phyloP scores from a whole-genome alignment of 2,888 invertebrate genomes.

The Parnassius smintheus region DNA sequence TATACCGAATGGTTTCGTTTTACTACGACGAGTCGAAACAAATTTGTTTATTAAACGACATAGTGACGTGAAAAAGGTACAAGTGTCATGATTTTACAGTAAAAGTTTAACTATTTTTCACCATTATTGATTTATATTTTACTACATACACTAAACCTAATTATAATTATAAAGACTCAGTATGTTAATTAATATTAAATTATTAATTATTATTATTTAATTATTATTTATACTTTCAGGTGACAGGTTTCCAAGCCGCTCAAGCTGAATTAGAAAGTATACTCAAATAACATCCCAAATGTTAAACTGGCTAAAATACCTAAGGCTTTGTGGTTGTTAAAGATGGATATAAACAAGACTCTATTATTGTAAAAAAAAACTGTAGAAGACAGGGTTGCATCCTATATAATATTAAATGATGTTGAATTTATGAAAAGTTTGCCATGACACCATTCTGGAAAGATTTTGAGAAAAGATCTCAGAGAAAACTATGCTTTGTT shows the following conservation, averaged over 20 bases:
- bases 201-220: too few species aligned
- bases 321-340: slow-evolving; percentile 85
- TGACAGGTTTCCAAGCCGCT: slow-evolving; percentile 88
- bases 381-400: slow-evolving; percentile 84
- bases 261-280: slow-evolving; percentile 92
- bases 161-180: too few species aligned
- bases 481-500: slow-evolving; percentile 43
- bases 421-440: slow-evolving; percentile 83
- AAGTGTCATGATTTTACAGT: too few species aligned
- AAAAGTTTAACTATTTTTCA: too few species aligned
- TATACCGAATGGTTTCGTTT: too few species aligned
- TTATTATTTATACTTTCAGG: slow-evolving; percentile 54
- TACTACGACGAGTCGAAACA: too few species aligned
- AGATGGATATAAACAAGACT: slow-evolving; percentile 57
- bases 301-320: slow-evolving; percentile 86
- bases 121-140: too few species aligned
- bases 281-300: slow-evolving; percentile 86
- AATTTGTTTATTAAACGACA: too few species aligned
- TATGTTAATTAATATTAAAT: too few species aligned
- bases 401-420: slow-evolving; percentile 86
- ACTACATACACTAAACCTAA: too few species aligned
- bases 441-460: slow-evolving; percentile 88
- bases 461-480: slow-evolving; percentile 84
- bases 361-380: slow-evolving; percentile 81
- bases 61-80: too few species aligned